Base-by-base conservation (phyloP, 2,797 vertebrate genomes). In the Pachyuromys duprasi region DNA sequence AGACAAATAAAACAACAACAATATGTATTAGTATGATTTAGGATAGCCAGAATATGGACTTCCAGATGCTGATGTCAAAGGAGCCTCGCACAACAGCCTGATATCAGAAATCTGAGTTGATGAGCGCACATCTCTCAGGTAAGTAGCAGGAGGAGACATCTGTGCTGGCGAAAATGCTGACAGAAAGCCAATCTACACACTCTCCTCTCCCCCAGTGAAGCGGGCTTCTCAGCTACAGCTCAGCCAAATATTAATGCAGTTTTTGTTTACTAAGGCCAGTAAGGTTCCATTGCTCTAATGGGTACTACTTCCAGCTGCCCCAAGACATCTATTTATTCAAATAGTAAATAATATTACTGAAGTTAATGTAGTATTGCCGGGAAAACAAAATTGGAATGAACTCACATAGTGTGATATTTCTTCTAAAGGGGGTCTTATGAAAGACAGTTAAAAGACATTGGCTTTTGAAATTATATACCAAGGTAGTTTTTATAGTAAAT, bases 261-360 rank as follows among this genome's bases (percentile, higher is more conserved):
- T 97, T 84, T 97, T 92, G 82, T 90, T 96, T 96, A 94, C 60
- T 87, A 75, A 96, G 90, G 78, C 82, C 86, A 95, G 12, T 31
- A 89, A 96, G 39, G 20, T 94, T 96, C 98, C 97, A 91, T 96
- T 98, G 94, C 93, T 97, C 67, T 86, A 89, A 94, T 79, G 63
- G n/a, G 94, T 94, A 94, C 89, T 96, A 87, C 93, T 96, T 96
- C 82, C 93, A 80, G 62, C 8, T 81, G 69, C 5, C 89, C 74
- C 79, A 76, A 83, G 84, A 95, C 87, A 83, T 81, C 69, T 86
- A 42, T 89, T 90, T 97, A 94, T 94, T 95, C 75, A 87, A 96
- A 96, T 86, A 72, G 63, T 82, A 93, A 74, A 92, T 78, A 87
- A 94, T 86, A 92, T 95, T 90, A 78, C 24, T 80, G 69, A 93